phyloP scores from a whole-genome alignment of 2,113 vertebrate species.

The Machaerirhynchus nigripectus region DNA sequence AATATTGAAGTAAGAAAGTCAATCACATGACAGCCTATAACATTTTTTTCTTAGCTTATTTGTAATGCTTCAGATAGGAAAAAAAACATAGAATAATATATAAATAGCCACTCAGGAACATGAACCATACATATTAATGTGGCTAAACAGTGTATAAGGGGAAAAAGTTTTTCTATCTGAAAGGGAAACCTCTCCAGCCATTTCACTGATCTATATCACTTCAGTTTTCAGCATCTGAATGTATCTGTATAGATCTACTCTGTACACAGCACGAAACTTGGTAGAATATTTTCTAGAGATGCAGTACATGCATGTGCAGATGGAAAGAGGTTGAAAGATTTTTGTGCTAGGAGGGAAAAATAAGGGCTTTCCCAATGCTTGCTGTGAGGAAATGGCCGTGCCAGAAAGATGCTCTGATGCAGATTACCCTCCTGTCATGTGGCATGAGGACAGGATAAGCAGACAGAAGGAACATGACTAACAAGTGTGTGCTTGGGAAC shows the following conservation, averaged over 20 bases:
- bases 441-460: background rate
- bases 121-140: rapidly evolving
- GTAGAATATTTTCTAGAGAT: background rate
- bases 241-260: background rate
- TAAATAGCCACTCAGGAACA: background rate
- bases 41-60: background rate
- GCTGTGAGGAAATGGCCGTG: background rate
- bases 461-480: background rate
- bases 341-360: background rate
- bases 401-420: background rate
- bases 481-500: background rate
- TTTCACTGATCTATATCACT: background rate
- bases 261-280: background rate
- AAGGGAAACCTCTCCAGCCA: background rate
- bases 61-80: background rate
- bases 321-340: background rate
- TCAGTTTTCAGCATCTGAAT: background rate
- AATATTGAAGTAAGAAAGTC: background rate
- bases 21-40: background rate
- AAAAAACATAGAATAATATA: rapidly evolving
- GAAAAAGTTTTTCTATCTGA: background rate
- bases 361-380: rapidly evolving
- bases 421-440: background rate
- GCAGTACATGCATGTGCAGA: rapidly evolving
- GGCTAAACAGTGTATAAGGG: background rate